These are phyloP conservation scores for Hemistola chrysoprasaria DNA, from an alignment of 2,888 invertebrate genomes.

Conservation along the genomic window DNA sequence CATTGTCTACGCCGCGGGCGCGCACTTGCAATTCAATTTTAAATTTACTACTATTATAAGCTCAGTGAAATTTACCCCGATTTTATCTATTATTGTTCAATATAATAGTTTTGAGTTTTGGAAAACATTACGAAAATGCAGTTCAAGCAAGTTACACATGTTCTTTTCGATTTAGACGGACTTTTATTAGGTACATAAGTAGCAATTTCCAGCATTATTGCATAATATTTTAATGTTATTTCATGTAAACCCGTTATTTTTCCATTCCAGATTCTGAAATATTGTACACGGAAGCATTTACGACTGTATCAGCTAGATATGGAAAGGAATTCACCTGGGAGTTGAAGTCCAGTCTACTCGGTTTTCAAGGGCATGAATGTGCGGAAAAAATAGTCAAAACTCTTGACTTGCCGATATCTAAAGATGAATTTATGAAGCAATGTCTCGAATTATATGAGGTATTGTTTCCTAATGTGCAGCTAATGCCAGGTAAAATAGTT, in stretches of 20 bases:
- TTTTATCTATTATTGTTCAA: too few relatives aligned
- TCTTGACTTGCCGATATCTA: constrained; percentile 84
- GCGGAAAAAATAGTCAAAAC: constrained; percentile 82
- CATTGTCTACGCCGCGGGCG: too few relatives aligned
- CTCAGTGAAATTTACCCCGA: too few relatives aligned
- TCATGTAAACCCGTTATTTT: constrained; percentile 1
- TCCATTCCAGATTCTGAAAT: constrained; percentile 88
- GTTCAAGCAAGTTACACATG: constrained; percentile 78
- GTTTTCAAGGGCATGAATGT: constrained; percentile 84
- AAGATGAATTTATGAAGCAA: constrained; percentile 84
- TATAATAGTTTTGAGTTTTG: too few relatives aligned
- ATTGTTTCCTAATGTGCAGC: constrained; percentile 82
- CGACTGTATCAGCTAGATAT: constrained; percentile 84
- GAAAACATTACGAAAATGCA: constrained; percentile 39
- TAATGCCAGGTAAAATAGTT: constrained; percentile 85
- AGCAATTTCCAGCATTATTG: constrained; percentile 8
- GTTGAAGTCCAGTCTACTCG: constrained; percentile 87
- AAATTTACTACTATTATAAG: too few relatives aligned
- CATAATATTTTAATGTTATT: constrained; percentile 8
- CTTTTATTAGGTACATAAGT: constrained; percentile 79
- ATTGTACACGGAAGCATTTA: constrained; percentile 87
- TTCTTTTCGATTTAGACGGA: constrained; percentile 84
- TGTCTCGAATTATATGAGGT: constrained; percentile 77
- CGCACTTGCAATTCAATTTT: too few relatives aligned
- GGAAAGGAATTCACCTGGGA: constrained; percentile 91